Base-by-base conservation (phyloP, 2,113 vertebrate genomes). In the Gulo gulo region DNA sequence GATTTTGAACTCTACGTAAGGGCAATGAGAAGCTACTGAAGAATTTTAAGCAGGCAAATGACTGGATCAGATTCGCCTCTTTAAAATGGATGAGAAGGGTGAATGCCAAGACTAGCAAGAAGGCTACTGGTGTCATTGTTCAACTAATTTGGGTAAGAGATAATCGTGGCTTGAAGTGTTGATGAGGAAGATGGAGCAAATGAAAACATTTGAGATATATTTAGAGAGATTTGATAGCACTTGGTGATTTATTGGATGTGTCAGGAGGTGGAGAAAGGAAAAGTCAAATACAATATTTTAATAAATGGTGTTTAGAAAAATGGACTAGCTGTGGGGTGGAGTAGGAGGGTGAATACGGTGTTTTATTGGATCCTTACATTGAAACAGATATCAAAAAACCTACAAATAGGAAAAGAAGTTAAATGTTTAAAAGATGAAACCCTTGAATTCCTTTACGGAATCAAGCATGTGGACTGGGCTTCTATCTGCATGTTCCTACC, bases 311-410 rank as follows among this genome's bases (percentile, higher is more conserved):
- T 42, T 85, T 71, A 94, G 67, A 47, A 83, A 14, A 83, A 67
- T 1, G 57, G 52, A 92, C 31, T 63, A 36, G 24, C 4, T 71
- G 50, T 11, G 74, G 14, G 29, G 42, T 1, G 4, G 26, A 47
- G 42, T 8, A 10, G 0, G 1, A 21, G 11, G 12, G 34, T 16
- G 69, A 23, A 36, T 21, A 65, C 1, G 63, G 39, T 26, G 42
- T 24, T 74, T 79, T 61, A 69, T 34, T 67, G n/a, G 39, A 88
- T 87, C 24, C 16, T 74, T 65, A 73, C 12, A 79, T 95, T 39
- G 94, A 95, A 97, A 73, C 20, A 57, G 42, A 57, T 73, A 94
- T 57, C 69, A 84, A 79, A 95, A 94, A 94, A 52, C 52, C 15
- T 83, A 50, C 47, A 94, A 26, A 69, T 79, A 24, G 7, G n/a